A percentile compares a stretch with the other conserved stretches of the same genome.
Evolutionary conservation across 2,888 invertebrate genomes (phyloP).

Genomic region (Epicampocera succincta): DNA sequence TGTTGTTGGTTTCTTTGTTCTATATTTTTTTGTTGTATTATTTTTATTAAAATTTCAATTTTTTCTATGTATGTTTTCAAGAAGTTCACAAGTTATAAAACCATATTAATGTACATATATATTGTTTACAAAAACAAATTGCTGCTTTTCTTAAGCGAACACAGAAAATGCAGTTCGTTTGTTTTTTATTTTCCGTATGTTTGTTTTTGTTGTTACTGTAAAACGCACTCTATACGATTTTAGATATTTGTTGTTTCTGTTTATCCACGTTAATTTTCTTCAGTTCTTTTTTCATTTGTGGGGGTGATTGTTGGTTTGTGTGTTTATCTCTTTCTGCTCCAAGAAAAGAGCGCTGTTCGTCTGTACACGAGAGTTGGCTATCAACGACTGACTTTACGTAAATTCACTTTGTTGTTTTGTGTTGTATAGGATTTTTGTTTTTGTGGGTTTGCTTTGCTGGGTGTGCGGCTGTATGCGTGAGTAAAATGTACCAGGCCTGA

Average conservation of each 20-base stretch:
- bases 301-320: constrained; percentile 48
- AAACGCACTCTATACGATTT: constrained; percentile 38
- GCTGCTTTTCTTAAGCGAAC: constrained; percentile 4
- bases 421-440: constrained; percentile 60
- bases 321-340: constrained; percentile 60
- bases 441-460: constrained; percentile 34
- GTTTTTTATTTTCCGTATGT: constrained; percentile 16
- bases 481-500: no score
- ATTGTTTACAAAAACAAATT: background rate
- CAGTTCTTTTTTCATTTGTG: constrained; percentile 52
- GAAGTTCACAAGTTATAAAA: constrained; percentile 19
- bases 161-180: constrained; percentile 32
- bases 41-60: background rate
- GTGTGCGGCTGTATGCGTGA: constrained; percentile 21
- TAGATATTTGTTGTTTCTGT: constrained; percentile 43
- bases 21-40: background rate
- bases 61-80: no score
- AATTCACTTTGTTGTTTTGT: constrained; percentile 69
- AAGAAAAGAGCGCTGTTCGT: constrained; percentile 76
- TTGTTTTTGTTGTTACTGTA: constrained; percentile 28
- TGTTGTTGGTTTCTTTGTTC: no score
- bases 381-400: constrained; percentile 80
- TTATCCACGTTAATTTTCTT: constrained; percentile 35
- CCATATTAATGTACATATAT: background rate
- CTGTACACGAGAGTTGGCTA: constrained; percentile 80